Base-by-base conservation (phyloP, 2,113 vertebrate genomes). In the Trochalopteron elliotii region DNA sequence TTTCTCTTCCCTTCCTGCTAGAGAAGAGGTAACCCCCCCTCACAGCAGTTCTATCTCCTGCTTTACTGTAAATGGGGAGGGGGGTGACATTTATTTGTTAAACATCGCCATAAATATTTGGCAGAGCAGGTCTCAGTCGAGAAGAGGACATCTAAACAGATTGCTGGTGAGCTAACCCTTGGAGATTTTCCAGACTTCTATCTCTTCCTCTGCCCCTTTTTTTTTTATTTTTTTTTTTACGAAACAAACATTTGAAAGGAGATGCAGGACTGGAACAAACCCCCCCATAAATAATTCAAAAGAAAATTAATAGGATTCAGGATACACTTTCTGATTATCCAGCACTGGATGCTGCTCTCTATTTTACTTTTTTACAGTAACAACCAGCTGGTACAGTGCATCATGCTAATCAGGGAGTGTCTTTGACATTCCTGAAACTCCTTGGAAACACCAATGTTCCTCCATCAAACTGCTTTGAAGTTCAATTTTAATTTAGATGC, bases 401-500 rank as follows among this genome's bases (percentile, higher is more conserved):
- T 50, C 56, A n/a, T 50, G 77, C 89, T 93, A 88, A 97, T 98
- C 94, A 96, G 72, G 83, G 85, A 68, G 83, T 79, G 88, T 84
- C 95, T 93, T 86, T 90, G 94, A 93, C 91, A 13, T 79, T 80
- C 53, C 82, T 77, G 30, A 94, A 85, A 84, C 23, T 97, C 94
- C 92, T 97, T 95, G 91, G 95, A 97, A 97, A 96, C 69, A 59
- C 71, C 45, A 47, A 92, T 82, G 89, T 81, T 95, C 93, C 89
- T 81, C 94, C 94, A 83, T 90, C 94, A 70, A 91, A 89, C 61
- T 3, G 68, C 97, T 98, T 96, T 97, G 97, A 98, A 97, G 97
- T 92, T 97, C 94, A 50, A 71, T 97, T 98, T 98, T 97, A 97
- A 98, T 98, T 98, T 97, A 96, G 91, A 97, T 90, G 95, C 96